Base-by-base conservation (phyloP, 53 echinoderm and acorn worm genomes). In the Holothuria leucospilota region DNA sequence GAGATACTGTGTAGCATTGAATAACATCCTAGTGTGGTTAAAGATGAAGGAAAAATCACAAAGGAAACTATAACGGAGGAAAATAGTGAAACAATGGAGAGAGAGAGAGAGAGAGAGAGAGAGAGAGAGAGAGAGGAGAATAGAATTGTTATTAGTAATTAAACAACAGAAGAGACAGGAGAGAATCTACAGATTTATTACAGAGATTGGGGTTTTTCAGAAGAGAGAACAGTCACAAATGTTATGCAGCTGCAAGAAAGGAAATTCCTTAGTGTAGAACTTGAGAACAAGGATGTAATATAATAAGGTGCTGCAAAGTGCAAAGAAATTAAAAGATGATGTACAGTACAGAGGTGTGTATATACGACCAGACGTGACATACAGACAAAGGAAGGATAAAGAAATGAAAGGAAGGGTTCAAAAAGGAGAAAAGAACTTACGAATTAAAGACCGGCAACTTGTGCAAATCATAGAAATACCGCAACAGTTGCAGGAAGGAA, bases 21-120 rank as follows among this genome's bases (percentile, higher is more conserved):
- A 77, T 51, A 12, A 77, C 51, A n/a, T 20, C 51, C 77, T n/a
- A 77, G 27, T 26, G 56, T 51, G 21, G 2, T 46, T 77, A 52
- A 6, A 77, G 77, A 52, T 46, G 77, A 26, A 77, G 77, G 56
- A 77, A 77, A 77, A 77, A 39, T 16, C 11, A 42, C 5, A 34
- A 71, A 4, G 38, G 72, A 71, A 40, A 34, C 14, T 38, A 71
- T 71, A 2, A 65, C 40, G 72, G 72, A 71, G 15, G 34, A 30
- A 71, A 10, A 38, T 7, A 29, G 15, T 65, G 65, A 65, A 65
- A 5, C 10, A 9, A 28, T 28, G 28, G 65, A 28, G 65, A 24
- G 28, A 28, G 9, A 65, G 8, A 65, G 15, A 7, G 8, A 10
- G 28, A 65, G 65, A 9, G 8, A 65, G 8, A 24, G 28, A 28